Evolutionary conservation across 2,797 vertebrate genomes (phyloP).

Genomic region (Cebuella pygmaea): DNA sequence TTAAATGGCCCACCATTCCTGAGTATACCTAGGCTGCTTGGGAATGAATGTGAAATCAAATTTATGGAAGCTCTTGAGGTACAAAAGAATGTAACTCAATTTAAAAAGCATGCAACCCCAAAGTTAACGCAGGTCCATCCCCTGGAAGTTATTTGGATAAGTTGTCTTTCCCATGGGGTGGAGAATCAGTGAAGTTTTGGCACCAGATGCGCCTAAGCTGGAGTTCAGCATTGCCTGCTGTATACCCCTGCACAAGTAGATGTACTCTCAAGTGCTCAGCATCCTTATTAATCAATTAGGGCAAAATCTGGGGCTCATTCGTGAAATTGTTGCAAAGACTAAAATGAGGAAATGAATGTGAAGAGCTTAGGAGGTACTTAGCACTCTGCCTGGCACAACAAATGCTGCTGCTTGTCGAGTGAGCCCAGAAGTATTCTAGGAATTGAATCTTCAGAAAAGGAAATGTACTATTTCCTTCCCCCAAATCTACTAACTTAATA

Average conservation of each 20-base stretch:
- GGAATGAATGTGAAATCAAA: background rate
- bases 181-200: background rate
- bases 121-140: background rate
- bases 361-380: background rate
- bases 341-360: too few species aligned
- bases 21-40: background rate
- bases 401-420: background rate
- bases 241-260: fast-evolving
- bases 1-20: background rate
- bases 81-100: background rate
- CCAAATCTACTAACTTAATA: constrained; percentile 23
- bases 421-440: background rate
- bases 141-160: background rate
- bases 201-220: background rate
- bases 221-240: background rate
- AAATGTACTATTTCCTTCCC: background rate
- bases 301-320: background rate
- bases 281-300: background rate
- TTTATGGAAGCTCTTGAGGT: background rate
- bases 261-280: background rate
- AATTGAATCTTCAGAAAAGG: constrained; percentile 16
- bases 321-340: background rate
- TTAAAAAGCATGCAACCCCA: background rate
- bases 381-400: background rate
- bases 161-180: background rate